Conservation (phyloP, 2,113 vertebrate genomes). For the Callorhinus ursinus region DNA sequence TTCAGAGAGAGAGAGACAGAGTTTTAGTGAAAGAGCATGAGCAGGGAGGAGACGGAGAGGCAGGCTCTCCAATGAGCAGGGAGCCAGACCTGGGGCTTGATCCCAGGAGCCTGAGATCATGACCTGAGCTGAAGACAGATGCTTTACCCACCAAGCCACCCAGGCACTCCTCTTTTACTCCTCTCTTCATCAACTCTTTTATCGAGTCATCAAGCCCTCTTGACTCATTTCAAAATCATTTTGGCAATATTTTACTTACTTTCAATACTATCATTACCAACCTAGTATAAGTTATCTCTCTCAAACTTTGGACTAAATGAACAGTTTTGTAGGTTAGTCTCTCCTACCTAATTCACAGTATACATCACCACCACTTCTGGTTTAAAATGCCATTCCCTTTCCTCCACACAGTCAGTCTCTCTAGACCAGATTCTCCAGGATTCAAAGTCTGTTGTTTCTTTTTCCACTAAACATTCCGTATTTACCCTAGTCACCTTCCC, state of each 20-base stretch:
- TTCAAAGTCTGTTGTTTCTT: constrained; percentile 22
- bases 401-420: not conserved
- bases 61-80: not conserved
- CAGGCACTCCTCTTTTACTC: not conserved
- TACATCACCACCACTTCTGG: not conserved
- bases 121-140: not conserved
- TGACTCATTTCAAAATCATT: constrained; percentile 31
- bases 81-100: not conserved
- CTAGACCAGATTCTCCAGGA: not conserved
- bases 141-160: not conserved
- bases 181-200: constrained; percentile 20
- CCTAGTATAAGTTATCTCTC: not conserved
- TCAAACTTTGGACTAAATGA: not conserved
- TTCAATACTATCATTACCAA: constrained; percentile 13
- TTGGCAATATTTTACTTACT: constrained; percentile 45
- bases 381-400: constrained; percentile 34
- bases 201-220: not conserved
- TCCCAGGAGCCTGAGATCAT: not conserved
- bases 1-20: not conserved
- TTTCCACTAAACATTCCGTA: not conserved
- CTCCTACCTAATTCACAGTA: not conserved
- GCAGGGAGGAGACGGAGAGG: not conserved
- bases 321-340: not conserved
- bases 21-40: not conserved
- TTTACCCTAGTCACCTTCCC: not conserved